Evolutionary conservation across 1,140 invertebrate genomes (phyloP), one percentile per base, ranked within the genome.

Genomic region (Cydia strobilella): DNA sequence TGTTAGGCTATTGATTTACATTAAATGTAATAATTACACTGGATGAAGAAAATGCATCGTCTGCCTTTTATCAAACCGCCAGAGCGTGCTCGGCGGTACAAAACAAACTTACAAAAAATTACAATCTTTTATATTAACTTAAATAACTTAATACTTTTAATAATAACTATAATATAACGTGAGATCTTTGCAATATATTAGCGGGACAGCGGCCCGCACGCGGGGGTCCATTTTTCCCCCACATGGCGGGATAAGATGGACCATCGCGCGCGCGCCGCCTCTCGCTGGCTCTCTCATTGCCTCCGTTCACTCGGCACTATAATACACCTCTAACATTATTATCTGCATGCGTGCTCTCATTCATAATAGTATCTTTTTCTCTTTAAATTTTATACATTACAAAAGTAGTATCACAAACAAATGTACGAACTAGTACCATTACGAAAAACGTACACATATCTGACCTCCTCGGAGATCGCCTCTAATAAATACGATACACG

Each of bases 321-420:
- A 79, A 83, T 85, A 86, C 85, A 83, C 75, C 80, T 84, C 79
- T 84, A 84, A 85, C 82, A 82, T 84, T 82, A 84, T 82, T 84
- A 83, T 88, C 82, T 87, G 83, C 82, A 83, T 83, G 81, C 85
- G 81, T 84, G 83, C 85, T 84, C 82, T 82, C 81, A 86, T 82
- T 86, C 84, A 84, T 88, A 86, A 88, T 88, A 87, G 84, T 90
- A 89, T 90, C 90, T 88, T 79, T 84, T 85, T 82, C 82, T 91
- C 82, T 90, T 89, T 83, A 87, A 89, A 88, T 86, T 91, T 91
- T 92, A 90, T 90, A 93, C 88, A 90, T 93, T 93, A 91, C 88
- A 93, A 91, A 91, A 90, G 91, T 93, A 93, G 90, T 93, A 93
- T 93, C 91, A 93, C 91, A 93, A 93, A 93, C 88, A 91, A 93